Conservation (phyloP, 1,140 invertebrate genomes). For the Aphis gossypii region DNA sequence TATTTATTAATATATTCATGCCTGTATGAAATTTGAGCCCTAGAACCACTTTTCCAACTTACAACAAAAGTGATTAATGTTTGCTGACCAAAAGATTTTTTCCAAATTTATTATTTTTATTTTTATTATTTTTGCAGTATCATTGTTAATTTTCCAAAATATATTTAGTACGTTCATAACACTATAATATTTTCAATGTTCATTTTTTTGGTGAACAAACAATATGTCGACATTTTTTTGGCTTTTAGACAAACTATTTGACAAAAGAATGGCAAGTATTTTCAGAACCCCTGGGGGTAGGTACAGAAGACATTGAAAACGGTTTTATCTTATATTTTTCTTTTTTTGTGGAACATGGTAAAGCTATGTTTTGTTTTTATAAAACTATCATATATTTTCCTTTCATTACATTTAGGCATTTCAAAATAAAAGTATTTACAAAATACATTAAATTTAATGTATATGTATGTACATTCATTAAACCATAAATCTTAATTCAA, state of each 20-base stretch:
- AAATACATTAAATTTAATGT: not conserved
- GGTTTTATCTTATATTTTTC: constrained; percentile 14
- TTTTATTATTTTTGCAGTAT: not conserved
- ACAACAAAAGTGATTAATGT: not conserved
- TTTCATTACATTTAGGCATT: constrained; percentile 1
- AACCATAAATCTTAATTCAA: not conserved
- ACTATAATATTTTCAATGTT: constrained; percentile 38
- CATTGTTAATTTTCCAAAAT: constrained; percentile 42
- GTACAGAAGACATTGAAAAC: constrained; percentile 34
- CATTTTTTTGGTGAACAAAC: constrained; percentile 4
- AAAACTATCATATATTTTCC: constrained; percentile 1
- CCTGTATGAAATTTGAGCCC: not conserved
- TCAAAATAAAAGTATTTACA: not conserved
- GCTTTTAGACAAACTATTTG: constrained; percentile 40
- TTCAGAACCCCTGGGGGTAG: constrained; percentile 9
- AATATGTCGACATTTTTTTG: constrained; percentile 34
- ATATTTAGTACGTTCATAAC: constrained; percentile 4
- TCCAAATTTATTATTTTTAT: not conserved
- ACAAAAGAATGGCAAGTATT: constrained; percentile 38
- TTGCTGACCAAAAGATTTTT: not conserved
- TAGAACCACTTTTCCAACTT: not conserved
- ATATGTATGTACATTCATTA: not conserved
- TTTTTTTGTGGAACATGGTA: constrained; percentile 13
- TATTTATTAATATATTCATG: not conserved
- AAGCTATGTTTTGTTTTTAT: constrained; percentile 42